Percentiles rank a stretch among this genome's conserved stretches.
phyloP scores from a whole-genome alignment of 2,113 vertebrate species.

The Paradisaea rubra region DNA sequence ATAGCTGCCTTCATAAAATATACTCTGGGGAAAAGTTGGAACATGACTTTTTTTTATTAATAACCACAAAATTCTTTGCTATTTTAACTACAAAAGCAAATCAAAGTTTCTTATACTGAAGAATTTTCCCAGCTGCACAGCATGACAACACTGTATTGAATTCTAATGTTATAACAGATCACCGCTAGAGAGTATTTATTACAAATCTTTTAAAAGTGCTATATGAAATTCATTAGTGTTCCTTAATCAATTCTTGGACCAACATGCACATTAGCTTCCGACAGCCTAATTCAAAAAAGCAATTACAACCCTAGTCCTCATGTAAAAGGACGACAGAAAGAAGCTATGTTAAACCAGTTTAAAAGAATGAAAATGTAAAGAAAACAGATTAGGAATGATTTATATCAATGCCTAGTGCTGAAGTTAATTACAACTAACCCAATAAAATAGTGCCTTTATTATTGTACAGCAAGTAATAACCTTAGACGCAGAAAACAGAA shows the following conservation, averaged over 20 bases:
- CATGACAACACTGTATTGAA: neutral
- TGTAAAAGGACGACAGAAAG: constrained; percentile 65
- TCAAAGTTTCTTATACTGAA: neutral
- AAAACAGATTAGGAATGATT: constrained; percentile 79
- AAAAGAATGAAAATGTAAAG: constrained; percentile 75
- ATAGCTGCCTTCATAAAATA: neutral
- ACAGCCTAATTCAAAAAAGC: constrained; percentile 69
- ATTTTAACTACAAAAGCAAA: neutral
- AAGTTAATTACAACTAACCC: constrained; percentile 83
- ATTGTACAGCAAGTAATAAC: constrained; percentile 77
- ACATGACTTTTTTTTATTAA: neutral
- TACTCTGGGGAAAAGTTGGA: neutral
- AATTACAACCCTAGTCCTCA: constrained; percentile 64
- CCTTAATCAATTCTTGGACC: constrained; percentile 70
- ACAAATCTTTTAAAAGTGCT: constrained; percentile 64
- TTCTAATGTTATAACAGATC: neutral
- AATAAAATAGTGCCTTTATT: constrained; percentile 82
- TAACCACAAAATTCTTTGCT: neutral
- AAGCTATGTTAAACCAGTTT: constrained; percentile 63
- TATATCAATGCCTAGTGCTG: constrained; percentile 74
- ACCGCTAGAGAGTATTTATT: constrained; percentile 44
- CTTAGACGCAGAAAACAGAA: constrained; percentile 70
- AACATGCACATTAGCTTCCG: constrained; percentile 60
- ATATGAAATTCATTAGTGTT: constrained; percentile 68
- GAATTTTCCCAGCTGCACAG: constrained; percentile 2